Evolutionary conservation across 2,113 vertebrate species (phyloP), one percentile per base, ranked within the genome.

Genomic region (Riparia riparia): DNA sequence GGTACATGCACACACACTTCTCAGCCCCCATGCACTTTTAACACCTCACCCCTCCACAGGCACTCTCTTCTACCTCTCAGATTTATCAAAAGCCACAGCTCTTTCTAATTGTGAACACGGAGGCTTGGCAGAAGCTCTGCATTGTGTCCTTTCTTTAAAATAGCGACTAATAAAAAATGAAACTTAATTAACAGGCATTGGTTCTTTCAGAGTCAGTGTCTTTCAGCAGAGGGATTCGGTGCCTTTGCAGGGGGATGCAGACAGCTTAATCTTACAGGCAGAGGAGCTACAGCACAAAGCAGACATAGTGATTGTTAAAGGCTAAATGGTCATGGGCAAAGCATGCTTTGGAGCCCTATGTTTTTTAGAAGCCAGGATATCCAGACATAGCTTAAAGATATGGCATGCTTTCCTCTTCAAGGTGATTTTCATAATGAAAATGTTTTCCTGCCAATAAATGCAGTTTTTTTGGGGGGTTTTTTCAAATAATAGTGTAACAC

Each of bases 121-220:
- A 90, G 44, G 60, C 72, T 92, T 95, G 95, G 89, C 84, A 93
- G 77, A 76, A 82, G 82, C 53, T 86, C 56, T 68, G 42, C 66
- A 76, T 95, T 83, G 65, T 82, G 71, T 47, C 77, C 60, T 83
- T 92, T 92, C 80, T 86, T 92, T 92, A 93, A 91, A 94, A 92
- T 53, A 82, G 71, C 7, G 34, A 76, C 86, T 90, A 94, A 95
- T 83, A 89, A 83, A 80, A 96, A 95, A 90, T 70, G 79, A 88
- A 94, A 80, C 9, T 1, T 69, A 92, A 95, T 86, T 85, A 83
- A 68, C 61, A 95, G 70, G n/a, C 70, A 34, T 17, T 66, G 94
- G 45, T 51, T 89, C 56, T 84, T 90, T 85, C 81, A 83, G 77
- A 61, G 42, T 68, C 58, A 42, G 61, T 49, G 71, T 60, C 78